Percentiles rank a stretch among this genome's conserved stretches.
Evolutionary conservation across 2,888 invertebrate genomes (phyloP).

Genomic region (Drosophila subsilvestris): DNA sequence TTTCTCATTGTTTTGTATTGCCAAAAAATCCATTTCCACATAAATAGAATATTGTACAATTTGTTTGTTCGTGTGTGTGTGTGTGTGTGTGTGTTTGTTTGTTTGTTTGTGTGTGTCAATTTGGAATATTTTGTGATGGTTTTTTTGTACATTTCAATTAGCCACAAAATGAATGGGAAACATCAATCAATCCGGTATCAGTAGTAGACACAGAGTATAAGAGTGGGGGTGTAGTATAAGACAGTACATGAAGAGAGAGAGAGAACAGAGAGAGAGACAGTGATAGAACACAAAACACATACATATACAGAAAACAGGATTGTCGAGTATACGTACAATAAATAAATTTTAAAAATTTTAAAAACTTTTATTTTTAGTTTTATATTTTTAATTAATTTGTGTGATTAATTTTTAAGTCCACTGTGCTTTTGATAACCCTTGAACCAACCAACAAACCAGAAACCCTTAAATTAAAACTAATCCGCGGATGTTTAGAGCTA

Average conservation of each 20-base stretch:
- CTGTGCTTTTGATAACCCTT: conserved; percentile 31
- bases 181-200: conserved; percentile 49
- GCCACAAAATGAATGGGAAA: conserved; percentile 46
- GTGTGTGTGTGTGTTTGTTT: conserved; percentile 22
- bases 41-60: conserved; percentile 28
- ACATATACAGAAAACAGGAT: conserved; percentile 40
- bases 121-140: conserved; percentile 30
- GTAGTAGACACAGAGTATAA: conserved; percentile 41
- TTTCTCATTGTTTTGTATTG: conserved; percentile 56
- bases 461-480: not conserved
- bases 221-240: conserved; percentile 32
- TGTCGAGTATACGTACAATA: conserved; percentile 65
- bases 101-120: conserved; percentile 40
- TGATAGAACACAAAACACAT: conserved; percentile 50
- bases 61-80: conserved; percentile 30
- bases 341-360: conserved; percentile 48
- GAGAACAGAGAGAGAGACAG: conserved; percentile 13
- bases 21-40: conserved; percentile 70
- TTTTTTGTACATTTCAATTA: conserved; percentile 51
- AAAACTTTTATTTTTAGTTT: conserved; percentile 18
- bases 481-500: not conserved
- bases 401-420: conserved; percentile 27
- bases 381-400: conserved; percentile 13
- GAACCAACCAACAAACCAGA: not conserved
- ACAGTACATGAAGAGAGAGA: conserved; percentile 29